A percentile compares a stretch with the other conserved stretches of the same genome.
phyloP scores from a whole-genome alignment of 2,888 invertebrate species.

The Hemistola chrysoprasaria region DNA sequence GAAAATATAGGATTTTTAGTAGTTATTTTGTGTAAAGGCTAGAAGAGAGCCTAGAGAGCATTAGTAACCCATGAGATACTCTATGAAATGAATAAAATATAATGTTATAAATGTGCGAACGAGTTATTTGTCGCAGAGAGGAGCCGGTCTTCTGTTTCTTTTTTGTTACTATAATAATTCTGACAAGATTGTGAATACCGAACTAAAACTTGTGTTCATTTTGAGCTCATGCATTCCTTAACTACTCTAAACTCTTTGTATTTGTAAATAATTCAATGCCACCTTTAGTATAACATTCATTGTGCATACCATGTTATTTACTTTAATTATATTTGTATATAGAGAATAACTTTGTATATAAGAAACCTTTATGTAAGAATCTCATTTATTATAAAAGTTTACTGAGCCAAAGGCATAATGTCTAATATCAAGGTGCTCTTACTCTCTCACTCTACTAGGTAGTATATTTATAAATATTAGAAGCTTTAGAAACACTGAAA shows the following conservation, averaged over 20 bases:
- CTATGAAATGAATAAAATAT: too few relatives aligned
- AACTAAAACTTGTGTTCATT: constrained; percentile 36
- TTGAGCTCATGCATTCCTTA: constrained; percentile 46
- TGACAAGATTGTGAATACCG: background rate
- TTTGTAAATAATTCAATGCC: constrained; percentile 55
- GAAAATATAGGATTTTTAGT: too few relatives aligned
- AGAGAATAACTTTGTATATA: constrained; percentile 48
- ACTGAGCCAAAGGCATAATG: constrained; percentile 75
- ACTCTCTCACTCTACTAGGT: constrained; percentile 35
- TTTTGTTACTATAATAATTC: too few relatives aligned
- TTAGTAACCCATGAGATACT: too few relatives aligned
- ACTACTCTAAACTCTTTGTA: constrained; percentile 33
- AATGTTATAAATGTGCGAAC: too few relatives aligned
- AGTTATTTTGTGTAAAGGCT: too few relatives aligned
- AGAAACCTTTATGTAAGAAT: constrained; percentile 43
- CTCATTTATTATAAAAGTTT: constrained; percentile 53
- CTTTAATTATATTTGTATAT: constrained; percentile 37
- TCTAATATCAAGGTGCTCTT: constrained; percentile 72
- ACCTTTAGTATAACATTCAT: constrained; percentile 41
- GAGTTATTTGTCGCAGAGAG: too few relatives aligned
- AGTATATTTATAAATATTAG: constrained; percentile 54
- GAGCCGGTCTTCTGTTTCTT: too few relatives aligned
- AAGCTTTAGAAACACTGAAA: constrained; percentile 60
- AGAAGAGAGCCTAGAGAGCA: too few relatives aligned
- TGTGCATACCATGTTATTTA: constrained; percentile 8